phyloP scores from a whole-genome alignment of 1,140 invertebrate genomes.

The Hyles vespertilio region DNA sequence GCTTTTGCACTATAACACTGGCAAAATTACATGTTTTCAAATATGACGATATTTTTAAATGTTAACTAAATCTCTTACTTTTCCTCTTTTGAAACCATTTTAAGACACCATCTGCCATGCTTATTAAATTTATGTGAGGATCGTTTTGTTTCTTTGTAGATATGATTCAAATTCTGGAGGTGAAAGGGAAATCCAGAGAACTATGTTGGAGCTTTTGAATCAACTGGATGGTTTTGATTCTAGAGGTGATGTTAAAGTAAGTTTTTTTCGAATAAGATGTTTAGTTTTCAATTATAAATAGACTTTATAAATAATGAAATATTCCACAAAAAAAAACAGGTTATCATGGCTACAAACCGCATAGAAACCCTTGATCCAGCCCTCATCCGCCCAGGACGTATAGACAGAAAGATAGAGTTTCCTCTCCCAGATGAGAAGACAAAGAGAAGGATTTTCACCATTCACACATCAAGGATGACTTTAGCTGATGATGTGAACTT shows the following conservation, averaged over 20 bases:
- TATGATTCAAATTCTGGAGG: conserved; percentile 99
- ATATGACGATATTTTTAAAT: no score
- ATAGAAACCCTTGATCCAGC: conserved; percentile 99
- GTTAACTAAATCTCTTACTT: no score
- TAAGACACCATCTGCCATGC: no score
- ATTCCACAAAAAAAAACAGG: conserved; percentile 71
- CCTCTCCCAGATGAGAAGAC: conserved; percentile 99
- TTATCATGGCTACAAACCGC: conserved; percentile 99
- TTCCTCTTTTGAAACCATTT: no score
- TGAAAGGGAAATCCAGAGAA: conserved; percentile 99
- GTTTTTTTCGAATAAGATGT: conserved; percentile 3
- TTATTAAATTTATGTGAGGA: no score
- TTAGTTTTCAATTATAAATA: no score
- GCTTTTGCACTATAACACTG: no score
- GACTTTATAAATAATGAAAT: no score
- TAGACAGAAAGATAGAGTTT: conserved; percentile 99
- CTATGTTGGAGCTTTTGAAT: conserved; percentile 99
- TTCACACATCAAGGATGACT: conserved; percentile 99
- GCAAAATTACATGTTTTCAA: no score
- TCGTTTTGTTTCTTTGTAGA: conserved; percentile 36
- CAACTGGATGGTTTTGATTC: conserved; percentile 99
- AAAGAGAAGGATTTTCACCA: conserved; percentile 97
- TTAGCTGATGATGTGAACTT: conserved; percentile 98
- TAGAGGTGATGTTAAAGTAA: conserved; percentile 94
- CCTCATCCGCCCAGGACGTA: conserved; percentile 97